Evolutionary conservation across 2,113 vertebrate genomes (phyloP).

Genomic region (Genyomyrus donnyi): DNA sequence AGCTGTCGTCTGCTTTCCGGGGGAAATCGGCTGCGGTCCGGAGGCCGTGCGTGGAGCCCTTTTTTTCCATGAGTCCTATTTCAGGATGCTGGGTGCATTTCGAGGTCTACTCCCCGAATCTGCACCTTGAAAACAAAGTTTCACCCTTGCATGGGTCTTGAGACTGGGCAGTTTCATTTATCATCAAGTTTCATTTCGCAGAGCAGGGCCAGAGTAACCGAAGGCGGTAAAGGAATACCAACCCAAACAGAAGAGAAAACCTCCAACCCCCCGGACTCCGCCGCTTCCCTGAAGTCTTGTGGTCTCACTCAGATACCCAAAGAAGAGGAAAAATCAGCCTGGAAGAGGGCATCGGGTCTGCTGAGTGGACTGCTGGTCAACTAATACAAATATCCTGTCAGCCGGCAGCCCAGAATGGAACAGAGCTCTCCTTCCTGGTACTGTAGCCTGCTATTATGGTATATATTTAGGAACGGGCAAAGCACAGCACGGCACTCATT

Average conservation of each 20-base stretch:
- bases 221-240: neutral
- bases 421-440: conserved; percentile 31
- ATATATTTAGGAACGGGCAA: conserved; percentile 26
- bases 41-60: neutral
- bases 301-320: neutral
- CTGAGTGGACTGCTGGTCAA: conserved; percentile 15
- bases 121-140: neutral
- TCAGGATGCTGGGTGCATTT: neutral
- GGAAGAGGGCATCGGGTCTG: conserved; percentile 12
- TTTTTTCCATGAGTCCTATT: neutral
- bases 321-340: neutral
- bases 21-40: no score
- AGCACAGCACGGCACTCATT: conserved; percentile 8
- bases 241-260: neutral
- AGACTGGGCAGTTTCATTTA: neutral
- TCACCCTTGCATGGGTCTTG: neutral
- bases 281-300: neutral
- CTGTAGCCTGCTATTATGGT: conserved; percentile 34
- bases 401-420: conserved; percentile 26
- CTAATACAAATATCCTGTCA: conserved; percentile 32
- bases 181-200: neutral
- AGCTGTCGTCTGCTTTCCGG: neutral
- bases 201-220: neutral
- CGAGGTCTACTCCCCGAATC: neutral
- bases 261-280: neutral